Base-by-base conservation (phyloP, 2,113 vertebrate species). In the Melospiza melodia region DNA sequence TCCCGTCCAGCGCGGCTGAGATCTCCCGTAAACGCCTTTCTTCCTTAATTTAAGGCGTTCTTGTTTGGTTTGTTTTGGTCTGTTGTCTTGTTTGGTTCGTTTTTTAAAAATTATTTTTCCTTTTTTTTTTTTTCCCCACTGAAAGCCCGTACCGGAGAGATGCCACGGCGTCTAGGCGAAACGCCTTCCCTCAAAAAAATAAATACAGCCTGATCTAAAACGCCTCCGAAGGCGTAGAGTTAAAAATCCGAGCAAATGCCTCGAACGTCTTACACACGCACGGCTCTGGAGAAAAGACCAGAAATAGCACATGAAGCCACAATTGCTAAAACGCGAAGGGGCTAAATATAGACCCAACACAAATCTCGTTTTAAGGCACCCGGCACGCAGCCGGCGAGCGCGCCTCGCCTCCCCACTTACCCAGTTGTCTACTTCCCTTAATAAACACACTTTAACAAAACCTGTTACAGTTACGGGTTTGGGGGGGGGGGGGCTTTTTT, bases 221-320 rank as follows among this genome's bases (percentile, higher is more conserved):
- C 85, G 95, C 94, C 97, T 95, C 95, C 12, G 89, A 97, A 97
- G 93, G 96, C 94, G 93, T 92, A 91, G 94, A 95, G 94, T 95
- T 97, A 94, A 97, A 95, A 98, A 97, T 95, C 96, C 95, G 55
- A 96, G 95, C 97, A 95, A 97, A 97, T 89, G 95, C 97, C 97
- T 96, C 96, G 96, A 97, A 97, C 97, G 95, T 95, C 95, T 92
- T 88, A 88, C 58, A 88, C 95, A 80, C 94, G 95, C 97, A 92
- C 87, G 79, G 97, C 96, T 89, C 97, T 58, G 86, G 91, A 97
- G 96, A 98, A 97, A 97, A 95, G 90, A 97, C 97, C 97, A 97
- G 97, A 98, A 98, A 98, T 98, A 98, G 97, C 95, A 80, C 91
- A 87, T n/a, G 96, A 96, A 97, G 97, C 97, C 96, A 97, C 97